Conservation (phyloP, 2,113 vertebrate genomes). For the Chlamydotis undulata region DNA sequence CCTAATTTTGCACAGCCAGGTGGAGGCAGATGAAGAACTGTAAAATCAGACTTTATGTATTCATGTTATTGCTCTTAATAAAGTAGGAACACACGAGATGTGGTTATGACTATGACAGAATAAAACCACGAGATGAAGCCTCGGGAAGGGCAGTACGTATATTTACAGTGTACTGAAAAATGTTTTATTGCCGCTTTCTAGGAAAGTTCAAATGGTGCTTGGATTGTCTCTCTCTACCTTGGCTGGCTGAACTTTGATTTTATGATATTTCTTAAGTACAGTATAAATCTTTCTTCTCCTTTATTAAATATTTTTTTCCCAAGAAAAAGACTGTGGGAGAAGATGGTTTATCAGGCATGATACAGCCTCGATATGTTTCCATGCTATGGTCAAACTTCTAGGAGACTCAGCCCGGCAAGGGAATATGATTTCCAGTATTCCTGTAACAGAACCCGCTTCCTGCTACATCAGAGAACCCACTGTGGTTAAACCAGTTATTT, state of each 20-base stretch:
- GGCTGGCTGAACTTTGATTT: not conserved
- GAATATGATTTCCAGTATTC: not conserved
- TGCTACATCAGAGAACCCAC: not conserved
- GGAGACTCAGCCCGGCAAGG: not conserved
- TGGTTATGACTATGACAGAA: not conserved
- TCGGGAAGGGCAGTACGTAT: accelerated
- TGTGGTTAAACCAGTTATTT: not conserved
- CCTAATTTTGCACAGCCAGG: not conserved
- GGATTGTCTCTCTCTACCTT: not conserved
- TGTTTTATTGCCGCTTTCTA: not conserved
- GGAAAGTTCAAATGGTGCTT: not conserved
- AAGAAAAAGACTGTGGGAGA: not conserved
- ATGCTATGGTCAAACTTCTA: not conserved
- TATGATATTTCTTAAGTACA: not conserved
- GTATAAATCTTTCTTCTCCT: not conserved
- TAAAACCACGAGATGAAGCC: not conserved
- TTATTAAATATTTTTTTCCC: not conserved
- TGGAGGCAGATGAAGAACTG: not conserved
- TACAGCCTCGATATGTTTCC: not conserved
- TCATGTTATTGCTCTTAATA: not conserved
- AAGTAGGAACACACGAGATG: not conserved
- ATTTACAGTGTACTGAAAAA: not conserved
- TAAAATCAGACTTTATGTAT: not conserved
- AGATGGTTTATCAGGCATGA: not conserved
- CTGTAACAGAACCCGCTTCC: not conserved